A percentile compares a stretch with the other conserved stretches of the same genome.
Evolutionary conservation across 2,113 vertebrate genomes (phyloP).

Genomic region (Rhinoderma darwinii): DNA sequence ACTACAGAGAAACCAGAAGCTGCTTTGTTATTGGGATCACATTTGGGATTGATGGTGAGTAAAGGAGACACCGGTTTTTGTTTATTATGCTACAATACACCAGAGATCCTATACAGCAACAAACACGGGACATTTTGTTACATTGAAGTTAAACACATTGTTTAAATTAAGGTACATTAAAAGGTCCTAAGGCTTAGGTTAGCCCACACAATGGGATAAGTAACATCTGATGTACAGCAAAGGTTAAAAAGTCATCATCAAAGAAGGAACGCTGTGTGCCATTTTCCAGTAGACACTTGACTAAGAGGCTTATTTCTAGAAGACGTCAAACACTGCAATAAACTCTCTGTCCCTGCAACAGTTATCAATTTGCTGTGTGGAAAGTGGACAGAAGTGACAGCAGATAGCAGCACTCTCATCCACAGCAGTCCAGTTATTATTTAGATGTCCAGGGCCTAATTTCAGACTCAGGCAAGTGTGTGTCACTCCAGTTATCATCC

Average conservation of each 20-base stretch:
- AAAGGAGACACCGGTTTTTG: slow-evolving; percentile 42
- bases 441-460: slow-evolving; percentile 16
- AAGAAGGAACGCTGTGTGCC: not conserved
- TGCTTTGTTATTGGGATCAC: slow-evolving; percentile 29
- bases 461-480: not conserved
- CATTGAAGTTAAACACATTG: slow-evolving; percentile 51
- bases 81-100: slow-evolving; percentile 58
- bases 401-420: slow-evolving; percentile 3
- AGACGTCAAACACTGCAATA: slow-evolving; percentile 27
- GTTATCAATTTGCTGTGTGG: not conserved
- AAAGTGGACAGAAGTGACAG: slow-evolving; percentile 36
- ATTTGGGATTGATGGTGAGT: slow-evolving; percentile 32
- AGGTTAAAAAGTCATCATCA: slow-evolving; percentile 43
- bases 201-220: slow-evolving; percentile 52
- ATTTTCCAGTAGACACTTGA: slow-evolving; percentile 40
- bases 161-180: slow-evolving; percentile 55
- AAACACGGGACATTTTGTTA: slow-evolving; percentile 53
- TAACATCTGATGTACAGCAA: slow-evolving; percentile 31
- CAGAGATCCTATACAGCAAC: slow-evolving; percentile 50
- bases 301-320: slow-evolving; percentile 30
- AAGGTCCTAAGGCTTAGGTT: slow-evolving; percentile 41
- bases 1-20: slow-evolving; percentile 37
- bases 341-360: slow-evolving; percentile 33
- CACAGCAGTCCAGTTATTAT: slow-evolving; percentile 5
- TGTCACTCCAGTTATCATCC: slow-evolving; percentile 9